A percentile compares a stretch with the other conserved stretches of the same genome.
These are phyloP conservation scores for Scaptomyza flava DNA, from an alignment of 2,888 invertebrate genomes.

Conservation along the genomic window DNA sequence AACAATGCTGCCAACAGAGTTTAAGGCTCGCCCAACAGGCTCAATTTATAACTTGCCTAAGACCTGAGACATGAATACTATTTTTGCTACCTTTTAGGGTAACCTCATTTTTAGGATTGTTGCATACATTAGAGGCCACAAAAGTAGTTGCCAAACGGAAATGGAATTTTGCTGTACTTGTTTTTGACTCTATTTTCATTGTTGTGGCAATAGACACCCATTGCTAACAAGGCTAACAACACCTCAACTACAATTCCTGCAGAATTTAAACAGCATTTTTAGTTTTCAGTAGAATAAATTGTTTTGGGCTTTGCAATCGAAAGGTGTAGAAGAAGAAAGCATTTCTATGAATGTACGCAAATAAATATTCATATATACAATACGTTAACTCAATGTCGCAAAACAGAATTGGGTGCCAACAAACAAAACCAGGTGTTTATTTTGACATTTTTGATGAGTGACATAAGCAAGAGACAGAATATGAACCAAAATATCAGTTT, in stretches of 20 bases:
- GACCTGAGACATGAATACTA: background rate
- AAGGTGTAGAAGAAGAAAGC: constrained; percentile 4
- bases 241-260: constrained; percentile 1
- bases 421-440: constrained; percentile 52
- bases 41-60: constrained; percentile 1
- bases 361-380: constrained; percentile 1
- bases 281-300: constrained; percentile 35
- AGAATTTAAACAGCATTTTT: constrained; percentile 35
- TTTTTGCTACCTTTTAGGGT: background rate
- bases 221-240: background rate
- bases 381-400: constrained; percentile 31
- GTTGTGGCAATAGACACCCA: constrained; percentile 6
- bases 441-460: constrained; percentile 64
- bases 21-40: background rate
- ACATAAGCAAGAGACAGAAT: constrained; percentile 57
- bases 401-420: constrained; percentile 34
- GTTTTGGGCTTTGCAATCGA: constrained; percentile 9
- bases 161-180: constrained; percentile 25
- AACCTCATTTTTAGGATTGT: constrained; percentile 13
- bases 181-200: background rate
- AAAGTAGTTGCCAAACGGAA: constrained; percentile 32
- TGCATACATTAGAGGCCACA: constrained; percentile 30
- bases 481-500: background rate
- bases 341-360: constrained; percentile 14
- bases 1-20: constrained; percentile 2